Conservation (phyloP, 2,113 vertebrate species). For the Dolichallabes microphthalmus region DNA sequence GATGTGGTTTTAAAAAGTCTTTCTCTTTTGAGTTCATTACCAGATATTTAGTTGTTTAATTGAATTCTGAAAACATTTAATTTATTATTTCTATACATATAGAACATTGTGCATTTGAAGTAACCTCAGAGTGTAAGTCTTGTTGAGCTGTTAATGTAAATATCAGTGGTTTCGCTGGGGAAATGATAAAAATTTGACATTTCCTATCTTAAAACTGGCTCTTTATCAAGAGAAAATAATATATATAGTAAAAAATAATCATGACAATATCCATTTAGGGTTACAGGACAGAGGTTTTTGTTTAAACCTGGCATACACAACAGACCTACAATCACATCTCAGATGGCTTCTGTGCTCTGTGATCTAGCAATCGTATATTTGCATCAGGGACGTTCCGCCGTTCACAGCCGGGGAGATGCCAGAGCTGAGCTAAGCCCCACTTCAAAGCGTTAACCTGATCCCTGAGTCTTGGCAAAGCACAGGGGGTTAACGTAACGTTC, state of each 20-base stretch:
- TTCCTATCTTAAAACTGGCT: background rate
- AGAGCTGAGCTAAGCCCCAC: conserved; percentile 34
- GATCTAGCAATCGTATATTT: conserved; percentile 46
- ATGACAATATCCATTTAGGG: background rate
- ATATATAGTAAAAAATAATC: background rate
- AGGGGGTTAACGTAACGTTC: conserved; percentile 46
- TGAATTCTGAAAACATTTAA: background rate
- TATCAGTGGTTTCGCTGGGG: background rate
- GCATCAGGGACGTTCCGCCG: conserved; percentile 27
- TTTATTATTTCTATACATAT: background rate
- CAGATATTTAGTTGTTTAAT: background rate
- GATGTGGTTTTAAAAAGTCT: background rate
- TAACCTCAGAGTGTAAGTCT: background rate
- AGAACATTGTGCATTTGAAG: background rate
- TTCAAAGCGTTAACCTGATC: conserved; percentile 59
- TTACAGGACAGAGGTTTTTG: background rate
- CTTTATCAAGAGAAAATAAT: background rate
- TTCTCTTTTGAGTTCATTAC: background rate
- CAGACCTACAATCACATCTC: conserved; percentile 26
- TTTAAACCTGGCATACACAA: background rate
- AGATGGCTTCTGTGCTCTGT: conserved; percentile 38
- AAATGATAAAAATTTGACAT: background rate
- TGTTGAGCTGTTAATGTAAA: background rate
- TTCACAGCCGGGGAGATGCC: conserved; percentile 41
- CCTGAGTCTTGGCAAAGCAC: conserved; percentile 40